Conservation (phyloP, 1,140 invertebrate genomes). For the Nylanderia fulva region DNA sequence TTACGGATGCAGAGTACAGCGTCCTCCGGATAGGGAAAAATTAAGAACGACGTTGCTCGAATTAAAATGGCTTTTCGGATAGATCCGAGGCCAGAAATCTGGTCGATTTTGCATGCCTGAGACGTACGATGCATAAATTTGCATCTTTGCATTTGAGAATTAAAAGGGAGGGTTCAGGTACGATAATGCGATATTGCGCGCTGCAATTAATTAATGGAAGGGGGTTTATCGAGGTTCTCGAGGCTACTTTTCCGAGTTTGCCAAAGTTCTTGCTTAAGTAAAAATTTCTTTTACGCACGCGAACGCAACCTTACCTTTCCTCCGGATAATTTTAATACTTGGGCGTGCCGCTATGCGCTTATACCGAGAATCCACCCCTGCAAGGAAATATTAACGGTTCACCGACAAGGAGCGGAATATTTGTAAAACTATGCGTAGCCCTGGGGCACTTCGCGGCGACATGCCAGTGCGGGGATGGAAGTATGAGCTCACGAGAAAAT, state of each 20-base stretch:
- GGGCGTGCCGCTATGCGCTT: neutral
- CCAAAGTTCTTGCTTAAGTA: neutral
- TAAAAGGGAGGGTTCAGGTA: neutral
- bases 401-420: slow-evolving; percentile 80
- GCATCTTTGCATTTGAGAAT: neutral
- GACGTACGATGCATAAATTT: neutral
- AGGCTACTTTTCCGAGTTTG: neutral
- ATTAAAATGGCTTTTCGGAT: neutral
- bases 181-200: neutral
- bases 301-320: slow-evolving; percentile 1
- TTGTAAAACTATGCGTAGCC: slow-evolving; percentile 84
- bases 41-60: neutral
- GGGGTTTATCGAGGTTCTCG: neutral
- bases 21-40: neutral
- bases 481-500: slow-evolving; percentile 81
- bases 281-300: neutral
- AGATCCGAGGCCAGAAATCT: neutral
- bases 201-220: neutral
- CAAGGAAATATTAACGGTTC: slow-evolving; percentile 77
- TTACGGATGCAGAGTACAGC: neutral
- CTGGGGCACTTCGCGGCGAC: slow-evolving; percentile 76
- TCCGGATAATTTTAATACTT: slow-evolving; percentile 75
- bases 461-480: slow-evolving; percentile 73
- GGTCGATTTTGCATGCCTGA: neutral
- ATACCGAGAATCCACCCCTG: slow-evolving; percentile 21